phyloP scores from a whole-genome alignment of 1,140 invertebrate species.

The Achatina immaculata region DNA sequence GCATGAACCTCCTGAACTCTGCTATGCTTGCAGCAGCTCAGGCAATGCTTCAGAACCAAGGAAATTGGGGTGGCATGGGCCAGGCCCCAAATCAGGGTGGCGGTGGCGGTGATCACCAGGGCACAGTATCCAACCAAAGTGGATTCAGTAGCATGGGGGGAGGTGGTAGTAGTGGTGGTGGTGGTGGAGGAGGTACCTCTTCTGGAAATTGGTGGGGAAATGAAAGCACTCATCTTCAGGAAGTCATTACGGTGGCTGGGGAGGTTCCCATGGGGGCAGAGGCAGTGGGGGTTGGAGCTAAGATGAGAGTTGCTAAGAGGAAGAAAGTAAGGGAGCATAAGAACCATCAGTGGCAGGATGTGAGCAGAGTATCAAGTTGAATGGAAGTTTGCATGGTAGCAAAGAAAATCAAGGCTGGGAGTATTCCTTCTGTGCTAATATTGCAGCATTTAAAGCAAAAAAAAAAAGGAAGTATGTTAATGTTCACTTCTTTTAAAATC shows the following conservation, averaged over 20 bases:
- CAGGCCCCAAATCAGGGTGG: conserved; percentile 52
- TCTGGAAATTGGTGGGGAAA: conserved; percentile 37
- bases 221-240: conserved; percentile 1
- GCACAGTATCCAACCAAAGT: neutral
- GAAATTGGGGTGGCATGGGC: conserved; percentile 55
- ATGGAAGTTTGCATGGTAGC: no score
- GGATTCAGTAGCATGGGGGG: conserved; percentile 30
- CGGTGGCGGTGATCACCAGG: conserved; percentile 40
- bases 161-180: neutral
- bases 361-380: no score
- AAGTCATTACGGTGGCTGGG: conserved; percentile 39
- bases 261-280: conserved; percentile 34
- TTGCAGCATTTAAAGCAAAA: no score
- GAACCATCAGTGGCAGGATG: no score
- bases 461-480: no score
- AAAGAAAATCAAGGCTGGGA: no score
- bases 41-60: conserved; percentile 61
- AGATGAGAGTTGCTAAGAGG: neutral
- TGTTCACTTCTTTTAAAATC: no score
- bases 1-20: conserved; percentile 61
- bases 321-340: no score
- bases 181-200: neutral
- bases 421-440: no score
- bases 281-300: conserved; percentile 37
- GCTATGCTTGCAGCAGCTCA: conserved; percentile 66